Base-by-base conservation (phyloP, 2,888 invertebrate genomes). In the Cantharis nigra region DNA sequence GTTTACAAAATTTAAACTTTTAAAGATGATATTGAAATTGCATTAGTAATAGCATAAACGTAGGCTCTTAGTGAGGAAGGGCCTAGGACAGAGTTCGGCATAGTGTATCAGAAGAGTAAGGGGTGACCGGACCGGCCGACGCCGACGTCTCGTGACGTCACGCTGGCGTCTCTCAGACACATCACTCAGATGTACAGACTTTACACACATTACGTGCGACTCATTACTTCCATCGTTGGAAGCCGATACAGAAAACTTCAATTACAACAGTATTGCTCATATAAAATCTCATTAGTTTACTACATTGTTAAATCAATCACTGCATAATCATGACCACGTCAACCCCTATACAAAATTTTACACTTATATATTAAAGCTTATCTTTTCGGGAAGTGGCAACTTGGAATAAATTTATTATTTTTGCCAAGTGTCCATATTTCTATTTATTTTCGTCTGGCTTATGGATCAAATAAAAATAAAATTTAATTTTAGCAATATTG, bases 71-170 rank as follows among this genome's bases (percentile, higher is more conserved):
- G 76, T 78, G 70, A 70, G 69, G 76, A 73, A 78, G 78, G 76
- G 78, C 74, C 74, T 78, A 79, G 77, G 79, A 78, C 76, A 78
- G 67, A 75, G 74, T 75, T 64, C 72, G 70, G 75, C 70, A 76
- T 72, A 76, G 79, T 65, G 64, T 79, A 75, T 74, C 75, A 74
- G 77, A 71, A 75, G 74, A 72, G 77, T 64, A 69, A 77, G 79
- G 79, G 79, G 79, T 74, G 81, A 80, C 83, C 81, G 84, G 85
- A 85, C 85, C 81, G 80, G 82, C 81, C 83, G 86, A 83, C 86
- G 86, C 85, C 86, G 86, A 79, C 85, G 84, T 85, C 84, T 85
- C 83, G 83, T 86, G 86, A 86, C 86, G 86, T 85, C 85, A 85
- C 83, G 75, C 82, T 85, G 85, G 85, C 86, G 86, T 86, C 86